Conservation (phyloP, 2,113 vertebrate species). For the Oxygymnocypris stewartii region DNA sequence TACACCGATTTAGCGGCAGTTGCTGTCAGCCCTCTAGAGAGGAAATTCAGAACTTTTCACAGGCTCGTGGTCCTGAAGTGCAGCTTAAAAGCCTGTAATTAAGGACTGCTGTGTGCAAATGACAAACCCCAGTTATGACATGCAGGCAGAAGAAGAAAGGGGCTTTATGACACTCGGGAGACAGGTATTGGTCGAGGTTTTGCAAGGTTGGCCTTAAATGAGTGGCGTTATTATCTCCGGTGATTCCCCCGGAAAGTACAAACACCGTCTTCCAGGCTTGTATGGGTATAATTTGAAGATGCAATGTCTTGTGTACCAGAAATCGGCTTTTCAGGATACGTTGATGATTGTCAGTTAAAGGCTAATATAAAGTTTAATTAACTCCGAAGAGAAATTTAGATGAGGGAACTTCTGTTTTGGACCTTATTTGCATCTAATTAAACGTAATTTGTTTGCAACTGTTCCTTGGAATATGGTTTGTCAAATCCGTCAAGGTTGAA, state of each 20-base stretch:
- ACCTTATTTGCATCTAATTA: conserved; percentile 25
- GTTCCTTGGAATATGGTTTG: not conserved
- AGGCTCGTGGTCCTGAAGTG: conserved; percentile 49
- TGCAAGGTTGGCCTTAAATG: conserved; percentile 40
- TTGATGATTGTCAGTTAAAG: conserved; percentile 34
- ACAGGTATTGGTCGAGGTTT: conserved; percentile 45
- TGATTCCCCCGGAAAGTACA: conserved; percentile 33
- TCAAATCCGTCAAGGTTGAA: not conserved
- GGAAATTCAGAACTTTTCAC: conserved; percentile 48
- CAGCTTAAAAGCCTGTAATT: conserved; percentile 60
- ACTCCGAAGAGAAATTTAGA: not conserved
- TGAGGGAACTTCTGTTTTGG: conserved; percentile 9
- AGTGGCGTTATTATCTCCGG: conserved; percentile 42
- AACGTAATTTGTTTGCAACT: not conserved
- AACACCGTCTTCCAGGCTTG: conserved; percentile 18
- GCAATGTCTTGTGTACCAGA: not conserved
- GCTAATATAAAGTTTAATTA: conserved; percentile 33
- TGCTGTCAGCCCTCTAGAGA: conserved; percentile 51
- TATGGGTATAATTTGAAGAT: conserved; percentile 23
- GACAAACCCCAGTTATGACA: conserved; percentile 63
- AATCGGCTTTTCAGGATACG: not conserved
- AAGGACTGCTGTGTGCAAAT: conserved; percentile 63
- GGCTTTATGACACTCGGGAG: conserved; percentile 48
- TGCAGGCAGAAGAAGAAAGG: conserved; percentile 53
- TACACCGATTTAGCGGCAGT: conserved; percentile 50